These are phyloP conservation scores for Excalfactoria chinensis DNA, from an alignment of 2,113 vertebrate genomes.

Conservation along the genomic window DNA sequence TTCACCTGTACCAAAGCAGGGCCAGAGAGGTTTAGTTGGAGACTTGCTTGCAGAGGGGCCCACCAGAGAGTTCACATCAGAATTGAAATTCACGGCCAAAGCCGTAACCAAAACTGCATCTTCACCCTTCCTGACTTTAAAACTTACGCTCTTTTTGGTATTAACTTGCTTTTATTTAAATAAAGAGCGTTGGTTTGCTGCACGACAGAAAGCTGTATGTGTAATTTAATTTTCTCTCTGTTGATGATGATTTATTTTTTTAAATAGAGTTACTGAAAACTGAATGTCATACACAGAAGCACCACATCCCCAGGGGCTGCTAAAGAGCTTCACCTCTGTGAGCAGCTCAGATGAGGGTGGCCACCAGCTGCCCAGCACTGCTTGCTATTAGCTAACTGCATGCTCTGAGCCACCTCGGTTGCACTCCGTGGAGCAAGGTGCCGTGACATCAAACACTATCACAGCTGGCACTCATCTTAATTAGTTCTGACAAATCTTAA, in stretches of 20 bases:
- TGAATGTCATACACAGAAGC: not conserved
- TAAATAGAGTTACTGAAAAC: not conserved
- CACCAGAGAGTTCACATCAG: accelerated
- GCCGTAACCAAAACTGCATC: not conserved
- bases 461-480: constrained; percentile 34
- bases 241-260: not conserved
- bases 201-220: not conserved
- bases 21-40: not conserved
- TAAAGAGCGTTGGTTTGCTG: not conserved
- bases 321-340: accelerated
- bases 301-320: not conserved
- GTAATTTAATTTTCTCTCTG: not conserved
- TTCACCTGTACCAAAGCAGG: accelerated
- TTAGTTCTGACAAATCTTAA: constrained; percentile 39
- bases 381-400: not conserved
- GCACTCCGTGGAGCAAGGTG: not conserved
- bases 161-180: not conserved
- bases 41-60: not conserved
- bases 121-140: not conserved
- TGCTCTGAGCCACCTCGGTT: accelerated
- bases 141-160: accelerated
- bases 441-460: not conserved
- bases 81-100: not conserved
- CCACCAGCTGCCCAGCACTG: not conserved
- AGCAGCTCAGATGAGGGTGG: accelerated